Evolutionary conservation across 2,113 vertebrate species (phyloP), one percentile per base, ranked within the genome.

Genomic region (Nibea albiflora): DNA sequence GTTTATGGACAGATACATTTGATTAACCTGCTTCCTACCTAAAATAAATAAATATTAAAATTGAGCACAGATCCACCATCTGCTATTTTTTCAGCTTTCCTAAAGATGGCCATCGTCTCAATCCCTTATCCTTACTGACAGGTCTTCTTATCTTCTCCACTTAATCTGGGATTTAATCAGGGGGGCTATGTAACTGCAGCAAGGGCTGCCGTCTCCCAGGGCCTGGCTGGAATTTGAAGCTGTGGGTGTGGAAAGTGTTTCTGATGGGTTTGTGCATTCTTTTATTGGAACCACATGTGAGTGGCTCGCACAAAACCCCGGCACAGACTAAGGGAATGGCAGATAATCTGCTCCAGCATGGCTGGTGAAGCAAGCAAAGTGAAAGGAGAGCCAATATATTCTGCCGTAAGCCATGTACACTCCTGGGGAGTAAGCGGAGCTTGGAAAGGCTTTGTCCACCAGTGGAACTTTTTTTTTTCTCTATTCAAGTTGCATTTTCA

Each of bases 211-310:
- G 86, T 94, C 90, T 93, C 92, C 85, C 90, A 90, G 85, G 91
- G 91, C 89, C 90, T 88, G 89, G 88, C 90, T 93, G 94, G 93
- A 95, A 95, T 95, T 94, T 86, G 83, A 94, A 89, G 90, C 88
- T 90, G 92, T 92, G 94, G 92, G 92, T 94, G 94, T 93, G 93
- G 92, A 94, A 90, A 94, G 93, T 90, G 91, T 94, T 92, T 94
- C 89, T 95, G 92, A 94, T 89, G 92, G 92, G 84, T 91, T 90
- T 91, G 78, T 89, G 89, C 88, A 68, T 76, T 90, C 73, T 74
- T 94, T 88, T 94, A 95, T 95, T 95, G 86, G 83, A 95, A 95
- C 90, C 94, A 95, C 91, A 95, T 95, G 95, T 95, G 70, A 63
- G 78, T 66, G 77, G 86, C 88, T 90, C 87, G 66, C 76, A 46